These are phyloP conservation scores for Molossus molossus DNA, from an alignment of 2,797 vertebrate genomes.

Conservation along the genomic window DNA sequence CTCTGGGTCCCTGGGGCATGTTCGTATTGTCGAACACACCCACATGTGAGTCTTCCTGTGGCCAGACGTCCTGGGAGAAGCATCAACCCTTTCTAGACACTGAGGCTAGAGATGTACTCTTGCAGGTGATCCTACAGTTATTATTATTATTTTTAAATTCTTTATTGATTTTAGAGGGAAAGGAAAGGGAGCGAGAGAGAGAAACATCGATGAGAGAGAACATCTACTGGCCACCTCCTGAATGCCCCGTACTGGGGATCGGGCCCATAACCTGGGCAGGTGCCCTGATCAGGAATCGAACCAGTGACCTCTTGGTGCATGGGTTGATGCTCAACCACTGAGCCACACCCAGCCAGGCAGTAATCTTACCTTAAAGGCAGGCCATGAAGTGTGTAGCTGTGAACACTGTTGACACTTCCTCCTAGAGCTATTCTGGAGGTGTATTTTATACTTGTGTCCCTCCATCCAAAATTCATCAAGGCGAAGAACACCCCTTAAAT, in stretches of 20 bases:
- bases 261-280: no score
- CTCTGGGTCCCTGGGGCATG: neutral
- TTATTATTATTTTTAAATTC: no score
- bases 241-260: no score
- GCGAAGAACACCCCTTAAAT: slow-evolving; percentile 70
- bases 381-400: neutral
- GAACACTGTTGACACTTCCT: neutral
- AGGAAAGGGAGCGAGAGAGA: no score
- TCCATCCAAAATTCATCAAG: slow-evolving; percentile 61
- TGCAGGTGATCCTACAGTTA: neutral
- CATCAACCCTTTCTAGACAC: neutral
- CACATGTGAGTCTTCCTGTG: neutral
- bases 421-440: slow-evolving; percentile 8
- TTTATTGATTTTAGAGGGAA: no score
- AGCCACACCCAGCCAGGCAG: neutral
- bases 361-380: neutral
- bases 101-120: neutral
- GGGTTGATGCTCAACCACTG: no score
- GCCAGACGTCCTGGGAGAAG: neutral
- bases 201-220: no score
- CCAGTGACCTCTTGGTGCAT: no score
- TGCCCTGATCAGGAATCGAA: no score
- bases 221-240: no score
- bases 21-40: neutral
- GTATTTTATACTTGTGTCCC: slow-evolving; percentile 42